Evolutionary conservation across 2,888 invertebrate species (phyloP).

Genomic region (Aricia artaxerxes): DNA sequence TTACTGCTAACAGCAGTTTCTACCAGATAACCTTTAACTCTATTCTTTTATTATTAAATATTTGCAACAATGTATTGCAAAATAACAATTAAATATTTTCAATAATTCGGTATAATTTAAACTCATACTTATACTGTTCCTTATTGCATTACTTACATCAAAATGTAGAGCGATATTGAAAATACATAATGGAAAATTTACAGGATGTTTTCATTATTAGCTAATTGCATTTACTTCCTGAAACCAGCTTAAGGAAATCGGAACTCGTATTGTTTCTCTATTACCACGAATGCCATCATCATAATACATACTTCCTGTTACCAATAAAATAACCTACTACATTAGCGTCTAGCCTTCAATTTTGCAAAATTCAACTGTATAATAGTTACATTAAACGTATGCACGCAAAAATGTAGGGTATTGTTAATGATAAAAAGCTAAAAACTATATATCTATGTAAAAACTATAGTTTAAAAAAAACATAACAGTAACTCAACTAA

Average conservation of each 20-base stretch:
- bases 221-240: slow-evolving; percentile 67
- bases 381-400: neutral
- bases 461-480: slow-evolving; percentile 40
- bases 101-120: neutral
- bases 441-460: neutral
- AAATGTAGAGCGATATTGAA: neutral
- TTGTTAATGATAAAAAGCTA: neutral
- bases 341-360: slow-evolving; percentile 32
- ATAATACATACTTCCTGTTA: slow-evolving; percentile 76
- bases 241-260: slow-evolving; percentile 66
- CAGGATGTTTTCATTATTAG: slow-evolving; percentile 38
- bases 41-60: neutral
- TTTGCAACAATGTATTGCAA: neutral
- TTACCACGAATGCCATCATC: slow-evolving; percentile 62
- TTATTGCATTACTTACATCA: neutral
- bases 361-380: slow-evolving; percentile 6
- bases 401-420: neutral
- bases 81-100: too few species aligned
- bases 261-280: slow-evolving; percentile 74
- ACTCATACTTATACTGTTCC: neutral
- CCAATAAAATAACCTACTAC: slow-evolving; percentile 67
- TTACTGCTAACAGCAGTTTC: too few species aligned
- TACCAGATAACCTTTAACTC: too few species aligned
- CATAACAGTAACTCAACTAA: slow-evolving; percentile 48
- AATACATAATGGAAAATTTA: neutral